Evolutionary conservation across 2,797 vertebrate species (phyloP).

Genomic region (Gila robusta): DNA sequence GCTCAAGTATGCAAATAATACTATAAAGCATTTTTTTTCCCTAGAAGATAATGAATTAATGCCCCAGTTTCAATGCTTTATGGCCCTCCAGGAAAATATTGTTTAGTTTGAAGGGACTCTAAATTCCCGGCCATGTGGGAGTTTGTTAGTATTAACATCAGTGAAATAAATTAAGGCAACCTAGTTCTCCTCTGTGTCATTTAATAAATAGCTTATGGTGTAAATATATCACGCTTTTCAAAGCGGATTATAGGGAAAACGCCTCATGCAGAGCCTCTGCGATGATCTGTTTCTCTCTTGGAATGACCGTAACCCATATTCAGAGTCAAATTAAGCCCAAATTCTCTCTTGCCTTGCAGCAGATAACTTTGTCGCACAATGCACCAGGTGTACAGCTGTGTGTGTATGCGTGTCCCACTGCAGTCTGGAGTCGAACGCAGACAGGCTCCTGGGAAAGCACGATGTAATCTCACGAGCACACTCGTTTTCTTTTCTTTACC

Average conservation of each 20-base stretch:
- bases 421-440: constrained; percentile 34
- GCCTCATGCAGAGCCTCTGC: background rate
- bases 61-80: background rate
- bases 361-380: constrained; percentile 39
- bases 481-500: constrained; percentile 46
- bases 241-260: background rate
- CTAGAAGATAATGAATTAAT: constrained; percentile 8
- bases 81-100: constrained; percentile 2
- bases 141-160: constrained; percentile 26
- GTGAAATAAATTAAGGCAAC: background rate
- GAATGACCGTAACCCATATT: background rate
- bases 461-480: constrained; percentile 47
- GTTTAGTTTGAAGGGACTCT: constrained; percentile 1
- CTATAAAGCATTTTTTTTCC: background rate
- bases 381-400: constrained; percentile 34
- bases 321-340: background rate
- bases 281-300: background rate
- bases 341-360: background rate
- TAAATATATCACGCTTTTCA: constrained; percentile 5
- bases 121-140: constrained; percentile 16
- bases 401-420: constrained; percentile 33
- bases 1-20: constrained; percentile 35
- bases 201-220: background rate
- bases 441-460: constrained; percentile 37
- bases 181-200: background rate